phyloP scores from a whole-genome alignment of 2,888 invertebrate species.

The Ypsolopha sequella region DNA sequence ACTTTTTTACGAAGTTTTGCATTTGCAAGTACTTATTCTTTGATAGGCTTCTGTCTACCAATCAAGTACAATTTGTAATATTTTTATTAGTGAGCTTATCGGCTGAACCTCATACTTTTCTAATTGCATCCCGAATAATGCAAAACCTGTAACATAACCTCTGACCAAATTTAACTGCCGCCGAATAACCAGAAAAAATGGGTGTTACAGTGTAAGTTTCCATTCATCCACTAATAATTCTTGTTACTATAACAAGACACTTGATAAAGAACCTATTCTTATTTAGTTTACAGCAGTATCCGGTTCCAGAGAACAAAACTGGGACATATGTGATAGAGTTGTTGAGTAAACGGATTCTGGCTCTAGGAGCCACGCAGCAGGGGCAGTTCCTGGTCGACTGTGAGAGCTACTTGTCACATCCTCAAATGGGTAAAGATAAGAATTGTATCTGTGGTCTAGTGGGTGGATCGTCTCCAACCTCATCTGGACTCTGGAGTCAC shows the following conservation, averaged over 20 bases:
- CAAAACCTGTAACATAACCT: neutral
- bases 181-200: conserved; percentile 38
- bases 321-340: conserved; percentile 91
- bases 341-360: conserved; percentile 85
- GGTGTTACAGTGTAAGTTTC: conserved; percentile 74
- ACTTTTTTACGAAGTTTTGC: too few species aligned
- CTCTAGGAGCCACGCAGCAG: conserved; percentile 87
- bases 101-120: too few species aligned
- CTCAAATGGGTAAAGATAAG: conserved; percentile 71
- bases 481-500: too few species aligned
- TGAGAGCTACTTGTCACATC: conserved; percentile 89
- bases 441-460: too few species aligned
- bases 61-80: too few species aligned
- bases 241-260: neutral
- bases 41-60: too few species aligned
- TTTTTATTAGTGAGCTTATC: too few species aligned
- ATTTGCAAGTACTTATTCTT: too few species aligned
- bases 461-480: too few species aligned
- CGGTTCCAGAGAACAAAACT: conserved; percentile 89
- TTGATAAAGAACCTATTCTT: conserved; percentile 1
- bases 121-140: neutral
- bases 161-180: too few species aligned
- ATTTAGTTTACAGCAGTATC: conserved; percentile 84
- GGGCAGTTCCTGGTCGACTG: conserved; percentile 96
- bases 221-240: neutral